Percentiles rank a stretch among this genome's conserved stretches.
Evolutionary conservation across 2,888 invertebrate genomes (phyloP).

Genomic region (Drosophila leonis): DNA sequence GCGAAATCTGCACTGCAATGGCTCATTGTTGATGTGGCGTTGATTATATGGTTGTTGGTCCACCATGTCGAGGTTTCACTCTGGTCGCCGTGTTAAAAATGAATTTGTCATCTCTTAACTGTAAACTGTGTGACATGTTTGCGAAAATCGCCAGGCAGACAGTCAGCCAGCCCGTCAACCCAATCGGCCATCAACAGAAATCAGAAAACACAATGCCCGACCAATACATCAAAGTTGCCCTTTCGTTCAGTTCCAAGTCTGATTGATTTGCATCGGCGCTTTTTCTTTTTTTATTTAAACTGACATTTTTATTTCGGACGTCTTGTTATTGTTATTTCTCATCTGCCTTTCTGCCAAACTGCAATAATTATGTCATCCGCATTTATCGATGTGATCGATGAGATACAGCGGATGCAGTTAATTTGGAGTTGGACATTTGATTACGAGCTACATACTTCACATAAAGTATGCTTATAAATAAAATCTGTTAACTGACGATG

Average conservation of each 20-base stretch:
- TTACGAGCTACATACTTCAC: not conserved
- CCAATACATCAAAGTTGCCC: constrained; percentile 78
- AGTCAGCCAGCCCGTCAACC: not conserved
- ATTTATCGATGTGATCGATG: constrained; percentile 73
- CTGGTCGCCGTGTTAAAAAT: constrained; percentile 79
- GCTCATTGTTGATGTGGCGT: constrained; percentile 65
- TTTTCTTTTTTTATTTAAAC: constrained; percentile 57
- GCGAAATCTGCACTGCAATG: constrained; percentile 70
- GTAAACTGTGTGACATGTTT: constrained; percentile 80
- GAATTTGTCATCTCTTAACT: constrained; percentile 83
- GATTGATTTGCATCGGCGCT: constrained; percentile 85
- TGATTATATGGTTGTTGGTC: constrained; percentile 68
- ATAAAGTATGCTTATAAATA: not conserved
- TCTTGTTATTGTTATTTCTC: constrained; percentile 43
- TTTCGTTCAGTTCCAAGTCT: constrained; percentile 62
- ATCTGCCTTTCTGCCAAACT: constrained; percentile 28
- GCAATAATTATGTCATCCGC: constrained; percentile 80
- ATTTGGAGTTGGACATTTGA: constrained; percentile 1
- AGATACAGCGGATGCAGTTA: not conserved
- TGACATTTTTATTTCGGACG: constrained; percentile 65
- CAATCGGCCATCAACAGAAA: constrained; percentile 45
- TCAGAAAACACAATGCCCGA: constrained; percentile 65
- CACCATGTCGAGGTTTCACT: constrained; percentile 64
- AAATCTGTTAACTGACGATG: not conserved
- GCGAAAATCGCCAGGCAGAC: constrained; percentile 62